These are phyloP conservation scores for Gadopsis marmoratus DNA, from an alignment of 2,797 vertebrate species.

Conservation along the genomic window DNA sequence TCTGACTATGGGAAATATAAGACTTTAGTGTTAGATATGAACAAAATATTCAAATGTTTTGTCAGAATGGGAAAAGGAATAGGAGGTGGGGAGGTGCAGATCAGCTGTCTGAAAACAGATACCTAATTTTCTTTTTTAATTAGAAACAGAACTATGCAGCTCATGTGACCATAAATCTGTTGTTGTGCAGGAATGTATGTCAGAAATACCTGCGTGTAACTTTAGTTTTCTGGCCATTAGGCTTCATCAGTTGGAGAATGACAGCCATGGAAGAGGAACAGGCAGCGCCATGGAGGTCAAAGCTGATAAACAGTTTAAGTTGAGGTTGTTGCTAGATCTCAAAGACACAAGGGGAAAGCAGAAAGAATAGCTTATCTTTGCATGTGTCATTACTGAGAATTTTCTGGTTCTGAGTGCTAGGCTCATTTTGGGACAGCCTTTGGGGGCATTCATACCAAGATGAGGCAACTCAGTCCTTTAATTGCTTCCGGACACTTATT, in stretches of 20 bases:
- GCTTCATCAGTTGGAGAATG: conserved; percentile 2
- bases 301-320: not conserved
- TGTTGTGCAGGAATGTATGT: not conserved
- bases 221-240: not conserved
- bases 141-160: not conserved
- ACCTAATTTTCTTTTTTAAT: not conserved
- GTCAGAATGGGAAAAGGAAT: no score
- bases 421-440: conserved; percentile 30
- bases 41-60: no score
- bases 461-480: conserved; percentile 59
- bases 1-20: no score
- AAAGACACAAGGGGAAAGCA: conserved; percentile 4
- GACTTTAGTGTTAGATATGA: no score
- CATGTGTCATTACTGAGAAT: conserved; percentile 10
- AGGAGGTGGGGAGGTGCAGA: not conserved
- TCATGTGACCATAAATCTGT: not conserved
- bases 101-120: not conserved
- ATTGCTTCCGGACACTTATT: conserved; percentile 44
- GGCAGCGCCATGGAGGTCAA: not conserved
- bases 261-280: conserved; percentile 19
- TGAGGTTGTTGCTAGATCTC: not conserved
- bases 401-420: conserved; percentile 23
- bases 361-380: not conserved
- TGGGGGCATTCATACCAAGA: conserved; percentile 30
- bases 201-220: not conserved